Evolutionary conservation across 2,888 invertebrate species (phyloP).

Genomic region (Oscheius sp.): DNA sequence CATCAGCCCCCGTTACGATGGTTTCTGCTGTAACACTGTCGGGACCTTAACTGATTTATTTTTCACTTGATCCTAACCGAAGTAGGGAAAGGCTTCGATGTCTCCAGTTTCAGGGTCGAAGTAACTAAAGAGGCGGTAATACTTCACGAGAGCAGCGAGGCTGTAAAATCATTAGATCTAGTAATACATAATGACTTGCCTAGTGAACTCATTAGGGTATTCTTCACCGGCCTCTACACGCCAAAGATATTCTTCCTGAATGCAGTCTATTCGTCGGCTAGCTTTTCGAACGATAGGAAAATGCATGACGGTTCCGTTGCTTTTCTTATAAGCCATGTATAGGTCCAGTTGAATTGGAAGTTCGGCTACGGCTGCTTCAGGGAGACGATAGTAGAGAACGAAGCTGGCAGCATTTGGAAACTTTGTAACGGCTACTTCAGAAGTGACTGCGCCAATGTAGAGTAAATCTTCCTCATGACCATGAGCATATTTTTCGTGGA

Average conservation of each 20-base stretch:
- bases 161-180: too few relatives aligned
- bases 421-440: not conserved
- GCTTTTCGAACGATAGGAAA: not conserved
- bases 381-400: not conserved
- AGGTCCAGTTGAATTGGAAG: not conserved
- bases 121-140: constrained; percentile 25
- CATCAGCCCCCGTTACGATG: too few relatives aligned
- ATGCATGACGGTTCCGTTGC: not conserved
- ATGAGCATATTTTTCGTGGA: constrained; percentile 17
- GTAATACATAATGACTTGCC: too few relatives aligned
- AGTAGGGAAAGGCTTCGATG: constrained; percentile 9
- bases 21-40: too few relatives aligned
- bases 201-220: constrained; percentile 1
- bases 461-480: not conserved
- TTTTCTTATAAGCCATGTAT: constrained; percentile 6
- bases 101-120: constrained; percentile 7
- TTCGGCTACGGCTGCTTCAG: not conserved
- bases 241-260: constrained; percentile 11
- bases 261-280: not conserved
- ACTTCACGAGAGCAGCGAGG: constrained; percentile 21
- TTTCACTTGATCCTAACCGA: too few relatives aligned
- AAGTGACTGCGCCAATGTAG: constrained; percentile 1
- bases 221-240: constrained; percentile 10
- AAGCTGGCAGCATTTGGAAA: not conserved
- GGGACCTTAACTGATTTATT: too few relatives aligned